These are phyloP conservation scores for Brachypterus glaber DNA, from an alignment of 2,888 invertebrate species.

Conservation along the genomic window DNA sequence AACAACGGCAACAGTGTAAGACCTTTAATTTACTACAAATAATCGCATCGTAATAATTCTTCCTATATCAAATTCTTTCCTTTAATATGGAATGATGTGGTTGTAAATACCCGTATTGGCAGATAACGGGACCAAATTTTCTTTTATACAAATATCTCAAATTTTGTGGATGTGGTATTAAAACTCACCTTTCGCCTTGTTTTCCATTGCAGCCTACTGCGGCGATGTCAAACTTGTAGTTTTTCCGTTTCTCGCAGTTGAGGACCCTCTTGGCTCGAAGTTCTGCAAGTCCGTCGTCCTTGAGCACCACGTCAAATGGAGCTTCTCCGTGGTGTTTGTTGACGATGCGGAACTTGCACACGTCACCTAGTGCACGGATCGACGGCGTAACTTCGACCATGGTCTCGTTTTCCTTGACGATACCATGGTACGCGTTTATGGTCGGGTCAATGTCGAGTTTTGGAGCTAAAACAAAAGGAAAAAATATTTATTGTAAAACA, in stretches of 20 bases:
- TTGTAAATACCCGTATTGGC: no score
- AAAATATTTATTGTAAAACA: no score
- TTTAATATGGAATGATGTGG: no score
- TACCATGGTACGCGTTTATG: slow-evolving; percentile 84
- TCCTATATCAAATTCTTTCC: no score
- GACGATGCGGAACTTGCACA: slow-evolving; percentile 82
- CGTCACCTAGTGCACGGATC: slow-evolving; percentile 64
- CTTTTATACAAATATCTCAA: no score
- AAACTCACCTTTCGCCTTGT: slow-evolving; percentile 44
- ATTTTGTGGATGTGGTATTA: no score
- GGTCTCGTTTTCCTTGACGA: slow-evolving; percentile 88
- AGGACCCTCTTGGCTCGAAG: slow-evolving; percentile 73
- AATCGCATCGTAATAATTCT: no score
- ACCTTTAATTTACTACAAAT: no score
- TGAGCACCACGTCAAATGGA: slow-evolving; percentile 55
- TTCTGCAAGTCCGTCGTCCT: slow-evolving; percentile 65
- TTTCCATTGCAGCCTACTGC: slow-evolving; percentile 86
- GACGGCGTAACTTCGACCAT: slow-evolving; percentile 87
- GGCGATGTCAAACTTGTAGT: slow-evolving; percentile 92
- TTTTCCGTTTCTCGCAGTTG: slow-evolving; percentile 88
- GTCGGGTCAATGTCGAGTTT: slow-evolving; percentile 68
- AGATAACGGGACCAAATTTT: no score
- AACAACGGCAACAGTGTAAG: no score
- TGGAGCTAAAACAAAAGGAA: slow-evolving; percentile 47
- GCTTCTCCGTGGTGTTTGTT: slow-evolving; percentile 90